Evolutionary conservation across 2,797 vertebrate species (phyloP).

Genomic region (Platyrinchus mystaceus): DNA sequence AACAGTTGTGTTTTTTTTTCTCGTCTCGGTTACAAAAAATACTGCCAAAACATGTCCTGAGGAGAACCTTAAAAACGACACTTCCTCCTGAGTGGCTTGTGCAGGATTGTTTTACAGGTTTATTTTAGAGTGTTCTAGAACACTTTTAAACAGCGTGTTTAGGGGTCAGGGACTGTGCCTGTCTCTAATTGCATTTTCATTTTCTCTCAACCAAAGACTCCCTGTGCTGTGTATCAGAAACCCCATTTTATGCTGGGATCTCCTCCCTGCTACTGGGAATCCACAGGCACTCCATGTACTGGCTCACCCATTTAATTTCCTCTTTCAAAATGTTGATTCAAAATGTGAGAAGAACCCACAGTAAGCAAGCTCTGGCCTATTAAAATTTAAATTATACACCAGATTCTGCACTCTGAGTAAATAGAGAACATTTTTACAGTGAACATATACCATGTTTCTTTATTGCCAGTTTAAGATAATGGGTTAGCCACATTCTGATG

Average conservation of each 20-base stretch:
- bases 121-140: not conserved
- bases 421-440: not conserved
- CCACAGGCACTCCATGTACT: not conserved
- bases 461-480: not conserved
- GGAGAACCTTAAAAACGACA: not conserved
- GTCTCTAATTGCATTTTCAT: not conserved
- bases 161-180: not conserved
- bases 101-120: not conserved
- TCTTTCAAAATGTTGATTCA: conserved; percentile 1
- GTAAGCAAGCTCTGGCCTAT: not conserved
- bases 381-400: conserved; percentile 2
- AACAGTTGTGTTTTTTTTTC: not conserved
- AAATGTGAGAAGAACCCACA: not conserved
- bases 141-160: not conserved
- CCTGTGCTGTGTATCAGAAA: not conserved
- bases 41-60: conserved; percentile 21
- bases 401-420: not conserved
- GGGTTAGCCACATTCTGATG: not conserved
- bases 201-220: not conserved
- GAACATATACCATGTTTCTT: not conserved
- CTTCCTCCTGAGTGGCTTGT: not conserved
- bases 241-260: not conserved
- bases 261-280: not conserved
- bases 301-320: not conserved
- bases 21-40: not conserved